Percentiles rank a stretch among this genome's conserved stretches.
Conservation (phyloP, 2,113 vertebrate species). For the Leptodactylus fuscus region DNA sequence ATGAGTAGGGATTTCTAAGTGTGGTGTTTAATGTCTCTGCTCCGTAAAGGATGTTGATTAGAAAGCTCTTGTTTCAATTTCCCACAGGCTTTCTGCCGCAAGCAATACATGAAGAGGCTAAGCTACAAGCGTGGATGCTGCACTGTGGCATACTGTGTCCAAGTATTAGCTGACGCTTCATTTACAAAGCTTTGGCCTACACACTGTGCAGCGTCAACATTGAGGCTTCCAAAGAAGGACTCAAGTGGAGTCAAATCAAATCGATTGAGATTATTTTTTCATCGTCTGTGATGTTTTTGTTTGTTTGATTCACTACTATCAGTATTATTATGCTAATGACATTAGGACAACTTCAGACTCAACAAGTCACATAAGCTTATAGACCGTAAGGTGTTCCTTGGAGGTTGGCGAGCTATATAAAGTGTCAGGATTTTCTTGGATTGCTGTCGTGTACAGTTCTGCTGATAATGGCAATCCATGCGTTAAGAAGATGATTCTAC, state of each 20-base stretch:
- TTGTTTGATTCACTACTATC: neutral
- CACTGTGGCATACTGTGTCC: slow-evolving; percentile 55
- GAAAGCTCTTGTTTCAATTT: slow-evolving; percentile 71
- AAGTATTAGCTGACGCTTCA: slow-evolving; percentile 63
- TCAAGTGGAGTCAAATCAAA: neutral
- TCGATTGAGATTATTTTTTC: neutral
- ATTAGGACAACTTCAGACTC: neutral
- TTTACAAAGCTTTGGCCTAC: slow-evolving; percentile 66
- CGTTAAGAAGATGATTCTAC: slow-evolving; percentile 28
- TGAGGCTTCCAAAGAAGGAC: neutral
- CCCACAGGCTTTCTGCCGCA: slow-evolving; percentile 69
- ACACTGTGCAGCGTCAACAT: slow-evolving; percentile 38
- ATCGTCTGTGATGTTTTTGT: neutral
- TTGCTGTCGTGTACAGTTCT: slow-evolving; percentile 22
- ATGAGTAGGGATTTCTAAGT: slow-evolving; percentile 65
- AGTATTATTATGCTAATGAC: neutral
- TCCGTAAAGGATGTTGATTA: slow-evolving; percentile 73
- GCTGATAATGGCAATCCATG: slow-evolving; percentile 38
- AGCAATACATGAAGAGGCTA: slow-evolving; percentile 69
- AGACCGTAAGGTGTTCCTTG: neutral
- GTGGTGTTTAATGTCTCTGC: slow-evolving; percentile 65
- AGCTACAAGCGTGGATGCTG: slow-evolving; percentile 51
- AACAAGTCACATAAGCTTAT: neutral
- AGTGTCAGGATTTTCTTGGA: neutral
- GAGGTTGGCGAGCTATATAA: neutral